A percentile compares a stretch with the other conserved stretches of the same genome.
Evolutionary conservation across 2,888 invertebrate genomes (phyloP).

Genomic region (Hedychridium roseum): DNA sequence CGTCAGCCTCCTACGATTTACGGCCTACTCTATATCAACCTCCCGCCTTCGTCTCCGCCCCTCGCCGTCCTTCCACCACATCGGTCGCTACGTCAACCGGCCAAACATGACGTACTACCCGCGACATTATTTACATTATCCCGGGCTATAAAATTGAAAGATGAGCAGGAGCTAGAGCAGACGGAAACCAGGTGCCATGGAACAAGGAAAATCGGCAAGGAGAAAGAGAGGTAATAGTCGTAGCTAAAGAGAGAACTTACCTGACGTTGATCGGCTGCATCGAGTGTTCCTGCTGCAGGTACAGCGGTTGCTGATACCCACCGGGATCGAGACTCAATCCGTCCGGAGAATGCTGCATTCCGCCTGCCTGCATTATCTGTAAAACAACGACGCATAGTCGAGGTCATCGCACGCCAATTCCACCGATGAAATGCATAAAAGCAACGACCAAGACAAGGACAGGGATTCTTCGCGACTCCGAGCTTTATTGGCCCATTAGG

Average conservation of each 20-base stretch:
- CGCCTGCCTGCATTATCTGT: slow-evolving; percentile 65
- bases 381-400: slow-evolving; percentile 23
- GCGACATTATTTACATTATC: background rate
- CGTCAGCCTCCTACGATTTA: slow-evolving; percentile 58
- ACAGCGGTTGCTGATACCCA: slow-evolving; percentile 78
- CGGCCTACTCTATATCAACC: slow-evolving; percentile 55
- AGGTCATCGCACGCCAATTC: background rate
- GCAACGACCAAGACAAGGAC: no score
- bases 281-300: slow-evolving; percentile 69
- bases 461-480: no score
- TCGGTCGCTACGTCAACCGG: no score
- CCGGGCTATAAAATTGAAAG: background rate
- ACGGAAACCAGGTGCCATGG: background rate
- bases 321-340: slow-evolving; percentile 69
- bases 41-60: slow-evolving; percentile 29
- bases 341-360: slow-evolving; percentile 72
- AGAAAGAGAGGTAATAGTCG: background rate
- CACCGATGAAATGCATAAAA: no score
- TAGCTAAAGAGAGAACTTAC: slow-evolving; percentile 37
- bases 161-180: background rate
- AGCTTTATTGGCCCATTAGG: no score
- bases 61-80: background rate
- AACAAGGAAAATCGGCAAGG: background rate
- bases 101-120: no score
- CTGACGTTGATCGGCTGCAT: slow-evolving; percentile 64